Conservation (phyloP, 2,797 vertebrate genomes). For the Micropoecilia bifurca region DNA sequence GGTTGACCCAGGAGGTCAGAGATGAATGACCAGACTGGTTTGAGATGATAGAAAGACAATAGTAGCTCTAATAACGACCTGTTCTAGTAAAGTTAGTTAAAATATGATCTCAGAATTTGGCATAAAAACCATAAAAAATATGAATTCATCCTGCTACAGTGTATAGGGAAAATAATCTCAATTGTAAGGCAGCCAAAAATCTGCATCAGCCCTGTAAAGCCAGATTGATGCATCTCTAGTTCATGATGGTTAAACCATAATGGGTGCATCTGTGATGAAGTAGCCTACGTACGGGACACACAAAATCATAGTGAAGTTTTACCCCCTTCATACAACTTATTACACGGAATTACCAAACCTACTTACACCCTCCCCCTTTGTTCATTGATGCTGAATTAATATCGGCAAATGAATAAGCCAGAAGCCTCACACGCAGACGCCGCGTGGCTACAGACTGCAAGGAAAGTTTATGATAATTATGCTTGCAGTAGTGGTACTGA, state of each 20-base stretch:
- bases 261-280: conserved; percentile 10
- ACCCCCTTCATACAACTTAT: conserved; percentile 31
- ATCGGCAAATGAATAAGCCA: conserved; percentile 47
- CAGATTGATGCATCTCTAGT: not conserved
- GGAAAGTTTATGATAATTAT: conserved; percentile 80
- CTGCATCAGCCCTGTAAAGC: not conserved
- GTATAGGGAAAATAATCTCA: not conserved
- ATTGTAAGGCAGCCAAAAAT: not conserved
- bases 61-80: not conserved
- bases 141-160: not conserved
- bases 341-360: conserved; percentile 31
- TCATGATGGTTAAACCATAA: conserved; percentile 10
- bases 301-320: conserved; percentile 16
- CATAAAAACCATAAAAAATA: not conserved
- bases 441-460: conserved; percentile 61
- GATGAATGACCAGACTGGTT: not conserved
- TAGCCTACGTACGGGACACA: not conserved
- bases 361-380: conserved; percentile 18
- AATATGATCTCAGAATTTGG: not conserved
- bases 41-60: not conserved
- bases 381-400: conserved; percentile 50
- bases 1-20: not conserved
- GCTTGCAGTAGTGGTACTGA: conserved; percentile 79
- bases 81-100: not conserved
- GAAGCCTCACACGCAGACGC: conserved; percentile 52